A percentile compares a stretch with the other conserved stretches of the same genome.
Evolutionary conservation across 2,888 invertebrate genomes (phyloP).

Genomic region (Xiphydria camelus): DNA sequence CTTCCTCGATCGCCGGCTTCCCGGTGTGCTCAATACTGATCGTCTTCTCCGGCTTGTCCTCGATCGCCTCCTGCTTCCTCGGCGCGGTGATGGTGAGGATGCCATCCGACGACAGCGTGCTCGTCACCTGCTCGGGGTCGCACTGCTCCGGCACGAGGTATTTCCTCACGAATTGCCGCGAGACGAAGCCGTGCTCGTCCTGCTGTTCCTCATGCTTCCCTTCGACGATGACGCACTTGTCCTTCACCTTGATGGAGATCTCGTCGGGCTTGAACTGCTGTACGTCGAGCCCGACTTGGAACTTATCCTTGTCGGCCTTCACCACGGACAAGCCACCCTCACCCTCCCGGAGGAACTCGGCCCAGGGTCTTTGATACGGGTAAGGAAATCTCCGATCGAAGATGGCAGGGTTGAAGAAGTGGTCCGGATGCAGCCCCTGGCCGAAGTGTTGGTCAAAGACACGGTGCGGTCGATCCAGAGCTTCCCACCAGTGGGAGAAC

Average conservation of each 20-base stretch:
- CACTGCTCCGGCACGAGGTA: constrained; percentile 59
- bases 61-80: constrained; percentile 39
- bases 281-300: constrained; percentile 75
- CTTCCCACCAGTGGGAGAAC: constrained; percentile 59
- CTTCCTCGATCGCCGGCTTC: no score
- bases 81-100: constrained; percentile 77
- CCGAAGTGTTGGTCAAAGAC: constrained; percentile 80
- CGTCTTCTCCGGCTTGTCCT: constrained; percentile 43
- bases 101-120: constrained; percentile 81
- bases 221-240: constrained; percentile 70
- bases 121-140: constrained; percentile 73
- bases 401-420: constrained; percentile 42
- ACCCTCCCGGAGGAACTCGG: constrained; percentile 62
- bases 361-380: no score
- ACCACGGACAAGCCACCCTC: constrained; percentile 77
- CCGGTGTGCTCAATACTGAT: no score
- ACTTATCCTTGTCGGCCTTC: constrained; percentile 70
- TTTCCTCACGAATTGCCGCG: constrained; percentile 57
- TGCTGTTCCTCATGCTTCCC: constrained; percentile 84
- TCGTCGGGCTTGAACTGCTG: constrained; percentile 78
- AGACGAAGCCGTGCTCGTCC: constrained; percentile 77
- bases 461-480: constrained; percentile 66
- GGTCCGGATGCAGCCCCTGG: constrained; percentile 71
- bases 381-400: no score
- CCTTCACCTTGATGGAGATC: constrained; percentile 73